Evolutionary conservation across 2,888 invertebrate species (phyloP), one percentile per base, ranked within the genome.

Genomic region (Hydrotaea diabolus): DNA sequence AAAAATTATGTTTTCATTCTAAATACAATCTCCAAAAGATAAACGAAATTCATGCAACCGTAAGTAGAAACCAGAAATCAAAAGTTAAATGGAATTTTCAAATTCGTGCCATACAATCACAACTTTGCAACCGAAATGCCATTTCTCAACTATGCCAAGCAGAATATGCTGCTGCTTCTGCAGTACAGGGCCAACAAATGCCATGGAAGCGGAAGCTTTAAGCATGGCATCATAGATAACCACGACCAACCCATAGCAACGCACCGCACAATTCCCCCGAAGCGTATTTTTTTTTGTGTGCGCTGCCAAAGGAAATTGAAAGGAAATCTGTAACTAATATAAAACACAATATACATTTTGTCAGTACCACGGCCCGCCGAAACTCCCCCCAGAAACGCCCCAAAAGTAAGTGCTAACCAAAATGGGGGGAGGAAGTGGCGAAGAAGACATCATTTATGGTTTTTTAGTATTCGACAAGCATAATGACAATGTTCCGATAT

Each of bases 301-400:
- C 26, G 49, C 57, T 76, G 85, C 77, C 49, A 84, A 69, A 85
- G 86, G 86, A 86, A 86, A 86, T 86, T 86, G 86, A 86, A 85
- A 84, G 86, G 86, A 86, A 86, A 86, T 86, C 86, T 85, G 83
- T 86, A 86, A 86, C 85, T 82, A 86, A 86, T 86, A 85, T 80
- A 77, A 86, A 85, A 82, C 80, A 21, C 75, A 83, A 84, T 73
- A 84, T 80, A 85, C 46, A 84, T 82, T 85, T 86, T 82, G 82
- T 85, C 79, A 80, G 82, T 85, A 79, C 43, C 69, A 73, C 69
- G 21, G 36, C 19, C 66, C n/a, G n/a, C 36, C 15, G 15, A 13
- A n/a, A 66, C 39, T 66, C 39, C 62, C 55, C 55, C 17, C 55
- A 55, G n/a, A n/a, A n/a, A 2, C n/a, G 17, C 1, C 26, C 23